phyloP scores from a whole-genome alignment of 1,140 invertebrate genomes.

The Pseudomyrmex pallidus region DNA sequence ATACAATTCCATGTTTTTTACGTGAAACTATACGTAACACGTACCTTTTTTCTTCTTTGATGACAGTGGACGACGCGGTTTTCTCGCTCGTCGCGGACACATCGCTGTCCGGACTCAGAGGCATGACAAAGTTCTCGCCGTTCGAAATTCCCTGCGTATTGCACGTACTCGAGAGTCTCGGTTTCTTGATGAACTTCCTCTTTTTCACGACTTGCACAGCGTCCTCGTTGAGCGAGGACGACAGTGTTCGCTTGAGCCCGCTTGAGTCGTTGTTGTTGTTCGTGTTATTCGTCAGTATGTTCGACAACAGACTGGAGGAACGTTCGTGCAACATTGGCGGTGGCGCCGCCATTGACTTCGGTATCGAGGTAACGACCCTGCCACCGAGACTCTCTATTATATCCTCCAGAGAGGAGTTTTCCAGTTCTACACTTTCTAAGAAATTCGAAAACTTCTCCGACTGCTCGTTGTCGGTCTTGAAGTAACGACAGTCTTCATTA shows the following conservation, averaged over 20 bases:
- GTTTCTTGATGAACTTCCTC: conserved; percentile 79
- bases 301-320: conserved; percentile 78
- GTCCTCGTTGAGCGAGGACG: conserved; percentile 60
- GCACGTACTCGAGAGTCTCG: conserved; percentile 58
- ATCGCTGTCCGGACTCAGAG: conserved; percentile 84
- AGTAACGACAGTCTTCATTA: conserved; percentile 76
- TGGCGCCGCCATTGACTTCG: conserved; percentile 75
- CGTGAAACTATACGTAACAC: conserved; percentile 36
- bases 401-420: conserved; percentile 67
- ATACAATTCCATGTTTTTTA: not conserved
- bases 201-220: conserved; percentile 72
- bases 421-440: conserved; percentile 62
- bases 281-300: conserved; percentile 79
- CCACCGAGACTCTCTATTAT: conserved; percentile 75
- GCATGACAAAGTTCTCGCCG: conserved; percentile 83
- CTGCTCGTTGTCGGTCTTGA: conserved; percentile 72
- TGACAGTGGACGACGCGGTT: conserved; percentile 68
- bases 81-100: conserved; percentile 83
- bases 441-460: conserved; percentile 74
- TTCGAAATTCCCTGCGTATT: conserved; percentile 74
- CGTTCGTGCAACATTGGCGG: conserved; percentile 76
- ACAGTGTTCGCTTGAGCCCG: conserved; percentile 63
- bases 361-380: conserved; percentile 64
- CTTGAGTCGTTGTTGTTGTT: conserved; percentile 80
- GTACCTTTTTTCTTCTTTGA: conserved; percentile 83